Percentiles rank a stretch among this genome's conserved stretches.
Conservation (phyloP, 2,113 vertebrate genomes). For the Misgurnus anguillicaudatus region DNA sequence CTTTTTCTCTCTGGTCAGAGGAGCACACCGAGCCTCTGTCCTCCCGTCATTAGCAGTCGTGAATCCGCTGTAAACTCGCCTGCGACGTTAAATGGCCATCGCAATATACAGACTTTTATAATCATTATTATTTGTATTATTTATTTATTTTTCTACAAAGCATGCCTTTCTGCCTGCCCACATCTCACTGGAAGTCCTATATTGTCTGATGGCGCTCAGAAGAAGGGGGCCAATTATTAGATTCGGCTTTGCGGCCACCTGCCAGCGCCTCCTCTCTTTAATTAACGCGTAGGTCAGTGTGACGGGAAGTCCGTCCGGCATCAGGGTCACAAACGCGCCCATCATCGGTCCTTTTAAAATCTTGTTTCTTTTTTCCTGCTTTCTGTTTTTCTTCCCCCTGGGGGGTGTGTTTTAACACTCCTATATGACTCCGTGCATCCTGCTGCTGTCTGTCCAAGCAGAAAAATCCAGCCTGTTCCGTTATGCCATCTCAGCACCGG, state of each 20-base stretch:
- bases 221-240: constrained; percentile 97
- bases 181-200: constrained; percentile 70
- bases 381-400: constrained; percentile 74
- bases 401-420: constrained; percentile 61
- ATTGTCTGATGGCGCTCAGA: constrained; percentile 79
- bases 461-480: constrained; percentile 42
- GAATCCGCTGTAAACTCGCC: constrained; percentile 61
- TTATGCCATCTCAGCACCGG: constrained; percentile 51
- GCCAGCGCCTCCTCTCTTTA: constrained; percentile 91
- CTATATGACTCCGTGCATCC: constrained; percentile 48
- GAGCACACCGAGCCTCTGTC: constrained; percentile 27
- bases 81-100: constrained; percentile 65
- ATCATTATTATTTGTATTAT: constrained; percentile 81
- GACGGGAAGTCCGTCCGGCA: constrained; percentile 87
- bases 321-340: constrained; percentile 87
- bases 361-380: constrained; percentile 72
- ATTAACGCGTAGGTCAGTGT: constrained; percentile 97
- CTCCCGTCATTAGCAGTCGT: constrained; percentile 69
- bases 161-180: constrained; percentile 91
- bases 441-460: constrained; percentile 47
- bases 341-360: constrained; percentile 81
- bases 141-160: constrained; percentile 82
- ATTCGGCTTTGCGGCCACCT: constrained; percentile 92
- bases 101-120: constrained; percentile 60
- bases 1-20: constrained; percentile 11